phyloP scores from a whole-genome alignment of 2,797 vertebrate genomes.

The Hybognathus amarus region DNA sequence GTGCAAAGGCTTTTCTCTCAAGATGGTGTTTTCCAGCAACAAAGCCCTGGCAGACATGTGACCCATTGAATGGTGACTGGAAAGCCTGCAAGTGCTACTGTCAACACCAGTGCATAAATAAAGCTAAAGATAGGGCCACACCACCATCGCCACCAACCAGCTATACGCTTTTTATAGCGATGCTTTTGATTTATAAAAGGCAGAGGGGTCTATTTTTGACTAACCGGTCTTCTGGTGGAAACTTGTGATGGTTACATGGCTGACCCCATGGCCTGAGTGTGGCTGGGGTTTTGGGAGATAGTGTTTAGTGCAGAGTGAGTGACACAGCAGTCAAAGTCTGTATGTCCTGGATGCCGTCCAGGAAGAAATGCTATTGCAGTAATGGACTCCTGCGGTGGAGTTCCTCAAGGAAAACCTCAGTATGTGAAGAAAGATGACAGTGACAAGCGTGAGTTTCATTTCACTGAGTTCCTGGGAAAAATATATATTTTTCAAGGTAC shows the following conservation, averaged over 20 bases:
- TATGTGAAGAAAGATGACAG: slow-evolving; percentile 8
- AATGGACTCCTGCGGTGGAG: slow-evolving; percentile 26
- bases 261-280: slow-evolving; percentile 73
- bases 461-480: neutral
- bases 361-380: slow-evolving; percentile 33
- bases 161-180: slow-evolving; percentile 89
- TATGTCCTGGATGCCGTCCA: slow-evolving; percentile 69
- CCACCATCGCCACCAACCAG: slow-evolving; percentile 79
- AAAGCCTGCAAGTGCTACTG: slow-evolving; percentile 83
- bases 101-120: slow-evolving; percentile 91
- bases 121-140: slow-evolving; percentile 81
- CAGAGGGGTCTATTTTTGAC: slow-evolving; percentile 81
- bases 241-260: slow-evolving; percentile 78
- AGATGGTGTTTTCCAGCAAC: slow-evolving; percentile 70
- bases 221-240: slow-evolving; percentile 70
- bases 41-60: slow-evolving; percentile 69
- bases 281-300: slow-evolving; percentile 72
- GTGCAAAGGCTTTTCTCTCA: slow-evolving; percentile 66
- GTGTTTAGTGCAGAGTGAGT: slow-evolving; percentile 65
- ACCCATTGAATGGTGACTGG: slow-evolving; percentile 79
- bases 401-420: slow-evolving; percentile 51
- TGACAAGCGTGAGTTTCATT: slow-evolving; percentile 5
- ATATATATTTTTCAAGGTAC: neutral
- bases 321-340: slow-evolving; percentile 63
- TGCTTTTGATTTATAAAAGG: slow-evolving; percentile 89